Conservation (phyloP, 2,113 vertebrate genomes). For the Hippoglossus stenolepis region DNA sequence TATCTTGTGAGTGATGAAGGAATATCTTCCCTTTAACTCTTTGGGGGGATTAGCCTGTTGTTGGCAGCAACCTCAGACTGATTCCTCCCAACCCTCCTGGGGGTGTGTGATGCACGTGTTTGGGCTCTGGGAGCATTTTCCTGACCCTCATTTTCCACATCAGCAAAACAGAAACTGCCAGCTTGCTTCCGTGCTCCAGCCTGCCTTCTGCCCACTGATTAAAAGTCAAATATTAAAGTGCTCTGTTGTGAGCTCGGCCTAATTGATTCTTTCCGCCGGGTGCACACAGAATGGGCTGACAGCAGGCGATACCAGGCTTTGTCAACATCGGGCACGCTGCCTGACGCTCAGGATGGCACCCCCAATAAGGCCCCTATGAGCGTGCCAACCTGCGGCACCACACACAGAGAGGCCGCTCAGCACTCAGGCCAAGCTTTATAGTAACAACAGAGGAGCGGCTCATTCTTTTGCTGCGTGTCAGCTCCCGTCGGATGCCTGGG, state of each 20-base stretch:
- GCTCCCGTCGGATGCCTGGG: slow-evolving; percentile 47
- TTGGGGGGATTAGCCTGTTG: slow-evolving; percentile 19
- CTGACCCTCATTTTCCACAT: slow-evolving; percentile 71
- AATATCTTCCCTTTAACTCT: slow-evolving; percentile 37
- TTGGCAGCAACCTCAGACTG: slow-evolving; percentile 10
- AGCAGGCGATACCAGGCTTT: slow-evolving; percentile 83
- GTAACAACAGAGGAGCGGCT: slow-evolving; percentile 57
- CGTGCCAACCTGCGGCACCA: slow-evolving; percentile 72
- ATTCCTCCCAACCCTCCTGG: slow-evolving; percentile 1
- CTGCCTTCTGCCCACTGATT: slow-evolving; percentile 72
- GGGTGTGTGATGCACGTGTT: slow-evolving; percentile 26
- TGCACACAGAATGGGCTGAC: slow-evolving; percentile 81
- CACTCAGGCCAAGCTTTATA: slow-evolving; percentile 57
- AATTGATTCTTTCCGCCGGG: slow-evolving; percentile 83
- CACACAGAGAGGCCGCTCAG: slow-evolving; percentile 68
- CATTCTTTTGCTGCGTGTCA: slow-evolving; percentile 65
- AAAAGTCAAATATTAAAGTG: slow-evolving; percentile 83
- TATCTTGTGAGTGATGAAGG: slow-evolving; percentile 44
- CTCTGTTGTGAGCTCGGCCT: slow-evolving; percentile 75
- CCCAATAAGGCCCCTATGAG: slow-evolving; percentile 66
- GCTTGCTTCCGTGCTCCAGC: slow-evolving; percentile 55
- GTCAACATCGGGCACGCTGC: slow-evolving; percentile 82
- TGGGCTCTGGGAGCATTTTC: slow-evolving; percentile 34
- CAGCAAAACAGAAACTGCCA: slow-evolving; percentile 57
- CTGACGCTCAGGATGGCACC: slow-evolving; percentile 69